Evolutionary conservation across 2,113 vertebrate species (phyloP).

Genomic region (western clawed frog (Xenopus tropicalis)): DNA sequence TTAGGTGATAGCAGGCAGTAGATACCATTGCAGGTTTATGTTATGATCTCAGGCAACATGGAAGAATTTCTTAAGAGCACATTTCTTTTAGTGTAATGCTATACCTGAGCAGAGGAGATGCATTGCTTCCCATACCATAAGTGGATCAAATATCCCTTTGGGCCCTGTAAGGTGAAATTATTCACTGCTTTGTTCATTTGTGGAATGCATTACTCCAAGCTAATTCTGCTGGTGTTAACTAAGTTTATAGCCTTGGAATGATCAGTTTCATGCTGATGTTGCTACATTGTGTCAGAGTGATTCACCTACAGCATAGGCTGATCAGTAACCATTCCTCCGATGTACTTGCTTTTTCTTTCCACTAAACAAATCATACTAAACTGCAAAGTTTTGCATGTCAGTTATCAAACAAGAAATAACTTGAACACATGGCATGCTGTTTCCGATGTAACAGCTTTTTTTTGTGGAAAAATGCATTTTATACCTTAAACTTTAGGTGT

Average conservation of each 20-base stretch:
- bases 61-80: not conserved
- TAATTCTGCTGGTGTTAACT: not conserved
- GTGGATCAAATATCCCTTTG: not conserved
- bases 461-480: too few species aligned
- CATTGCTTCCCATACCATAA: not conserved
- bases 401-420: too few species aligned
- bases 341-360: not conserved
- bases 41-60: slow-evolving; percentile 18
- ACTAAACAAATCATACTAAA: too few species aligned
- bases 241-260: not conserved
- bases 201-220: not conserved
- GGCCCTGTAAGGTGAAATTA: not conserved
- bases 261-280: slow-evolving; percentile 1
- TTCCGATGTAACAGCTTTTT: too few species aligned
- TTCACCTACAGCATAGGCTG: not conserved
- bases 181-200: slow-evolving; percentile 1
- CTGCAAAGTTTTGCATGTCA: too few species aligned
- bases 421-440: too few species aligned
- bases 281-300: not conserved
- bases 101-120: not conserved
- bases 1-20: not conserved
- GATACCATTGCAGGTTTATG: slow-evolving; percentile 2
- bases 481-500: too few species aligned
- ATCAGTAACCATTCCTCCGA: not conserved
- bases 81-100: slow-evolving; percentile 6